A percentile compares a stretch with the other conserved stretches of the same genome.
Conservation (phyloP, 2,113 vertebrate genomes). For the Malurus alboscapulatus region DNA sequence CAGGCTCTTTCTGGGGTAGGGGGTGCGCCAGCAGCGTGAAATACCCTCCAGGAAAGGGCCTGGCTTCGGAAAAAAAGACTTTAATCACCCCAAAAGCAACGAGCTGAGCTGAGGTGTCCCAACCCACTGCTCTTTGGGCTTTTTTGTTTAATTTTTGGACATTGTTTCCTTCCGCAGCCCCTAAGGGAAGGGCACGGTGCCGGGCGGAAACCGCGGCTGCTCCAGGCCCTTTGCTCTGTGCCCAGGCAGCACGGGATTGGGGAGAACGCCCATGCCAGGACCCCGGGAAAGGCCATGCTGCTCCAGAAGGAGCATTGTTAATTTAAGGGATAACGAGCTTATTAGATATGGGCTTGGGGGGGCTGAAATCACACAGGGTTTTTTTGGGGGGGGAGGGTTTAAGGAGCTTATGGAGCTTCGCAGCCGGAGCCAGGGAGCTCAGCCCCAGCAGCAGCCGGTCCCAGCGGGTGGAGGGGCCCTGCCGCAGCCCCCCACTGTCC, state of each 20-base stretch:
- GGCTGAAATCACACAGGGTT: background rate
- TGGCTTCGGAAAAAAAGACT: background rate
- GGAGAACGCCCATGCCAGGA: background rate
- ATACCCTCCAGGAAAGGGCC: background rate
- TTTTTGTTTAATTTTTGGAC: background rate
- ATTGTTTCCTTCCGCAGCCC: background rate
- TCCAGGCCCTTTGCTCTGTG: background rate
- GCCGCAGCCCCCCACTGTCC: background rate
- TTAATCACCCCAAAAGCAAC: background rate
- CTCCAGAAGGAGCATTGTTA: background rate
- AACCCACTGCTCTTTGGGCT: background rate
- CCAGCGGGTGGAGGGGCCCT: background rate
- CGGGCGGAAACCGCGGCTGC: background rate
- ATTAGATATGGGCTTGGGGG: background rate
- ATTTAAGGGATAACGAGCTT: conserved; percentile 21
- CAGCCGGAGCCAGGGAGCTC: conserved; percentile 4
- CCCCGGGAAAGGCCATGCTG: background rate
- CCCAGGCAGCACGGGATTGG: background rate
- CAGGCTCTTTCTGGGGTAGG: background rate
- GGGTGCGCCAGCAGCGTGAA: background rate
- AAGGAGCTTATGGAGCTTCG: conserved; percentile 32
- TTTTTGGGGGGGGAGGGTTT: background rate
- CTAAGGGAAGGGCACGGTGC: background rate
- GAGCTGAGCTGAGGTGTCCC: background rate
- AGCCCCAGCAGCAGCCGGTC: conserved; percentile 2